These are phyloP conservation scores for Noctua janthina DNA, from an alignment of 2,888 invertebrate species.

Conservation along the genomic window DNA sequence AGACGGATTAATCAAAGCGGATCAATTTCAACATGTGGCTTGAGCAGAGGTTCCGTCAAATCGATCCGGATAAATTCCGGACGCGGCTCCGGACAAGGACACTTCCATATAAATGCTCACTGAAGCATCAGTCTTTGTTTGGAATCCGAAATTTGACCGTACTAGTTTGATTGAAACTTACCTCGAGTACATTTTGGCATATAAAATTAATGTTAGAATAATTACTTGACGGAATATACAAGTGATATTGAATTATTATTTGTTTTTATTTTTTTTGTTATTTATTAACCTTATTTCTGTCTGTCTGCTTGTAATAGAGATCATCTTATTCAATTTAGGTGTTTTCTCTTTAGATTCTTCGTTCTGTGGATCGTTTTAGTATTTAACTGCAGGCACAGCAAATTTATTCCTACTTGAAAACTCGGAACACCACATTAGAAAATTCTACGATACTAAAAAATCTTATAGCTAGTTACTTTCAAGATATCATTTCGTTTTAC, in stretches of 20 bases:
- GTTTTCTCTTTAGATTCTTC: conserved; percentile 16
- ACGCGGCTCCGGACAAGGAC: not conserved
- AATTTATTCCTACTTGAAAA: conserved; percentile 8
- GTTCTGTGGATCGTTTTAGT: not conserved
- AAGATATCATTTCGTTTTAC: conserved; percentile 22
- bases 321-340: not conserved
- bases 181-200: not conserved
- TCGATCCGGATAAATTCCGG: not conserved
- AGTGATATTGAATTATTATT: not conserved
- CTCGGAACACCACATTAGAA: not conserved
- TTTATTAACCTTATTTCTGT: not conserved
- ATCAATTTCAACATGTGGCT: not conserved
- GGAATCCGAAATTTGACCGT: not conserved
- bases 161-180: not conserved
- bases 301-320: conserved; percentile 6
- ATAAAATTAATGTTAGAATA: not conserved
- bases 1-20: not conserved
- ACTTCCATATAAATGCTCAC: not conserved
- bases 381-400: not conserved
- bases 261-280: too few relatives aligned
- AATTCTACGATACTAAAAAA: conserved; percentile 11
- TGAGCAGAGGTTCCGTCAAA: not conserved
- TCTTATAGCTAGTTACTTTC: conserved; percentile 15
- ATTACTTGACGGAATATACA: not conserved
- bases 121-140: not conserved